These are phyloP conservation scores for Pseudomyrmex sp. DNA, from an alignment of 1,140 invertebrate genomes.

Conservation along the genomic window DNA sequence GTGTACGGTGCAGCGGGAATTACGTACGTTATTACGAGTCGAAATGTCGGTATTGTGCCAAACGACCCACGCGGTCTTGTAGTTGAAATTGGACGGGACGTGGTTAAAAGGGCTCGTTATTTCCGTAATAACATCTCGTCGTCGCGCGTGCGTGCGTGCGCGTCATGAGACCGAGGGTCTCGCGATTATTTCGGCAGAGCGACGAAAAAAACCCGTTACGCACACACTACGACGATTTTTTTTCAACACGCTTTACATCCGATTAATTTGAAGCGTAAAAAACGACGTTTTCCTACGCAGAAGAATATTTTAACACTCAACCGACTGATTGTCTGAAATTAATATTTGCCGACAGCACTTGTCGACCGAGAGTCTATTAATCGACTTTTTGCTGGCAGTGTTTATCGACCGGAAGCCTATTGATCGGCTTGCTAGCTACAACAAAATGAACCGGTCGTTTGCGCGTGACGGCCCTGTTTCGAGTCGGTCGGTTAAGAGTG, in stretches of 20 bases:
- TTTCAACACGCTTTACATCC: background rate
- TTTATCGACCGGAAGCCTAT: too few relatives aligned
- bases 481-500: too few relatives aligned
- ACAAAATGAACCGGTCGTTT: too few relatives aligned
- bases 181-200: conserved; percentile 15
- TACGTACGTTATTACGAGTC: conserved; percentile 52
- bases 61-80: conserved; percentile 54
- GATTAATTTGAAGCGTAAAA: conserved; percentile 30
- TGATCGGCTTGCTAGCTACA: too few relatives aligned
- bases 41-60: conserved; percentile 56
- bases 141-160: conserved; percentile 28
- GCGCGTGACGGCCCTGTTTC: too few relatives aligned
- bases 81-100: conserved; percentile 56
- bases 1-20: conserved; percentile 49
- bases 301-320: background rate
- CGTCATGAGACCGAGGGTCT: conserved; percentile 14
- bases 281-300: conserved; percentile 3
- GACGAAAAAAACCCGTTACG: conserved; percentile 19
- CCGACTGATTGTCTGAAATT: background rate
- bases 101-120: conserved; percentile 57
- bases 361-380: background rate
- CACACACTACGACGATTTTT: background rate
- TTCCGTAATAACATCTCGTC: conserved; percentile 57
- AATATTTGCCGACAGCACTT: background rate
- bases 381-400: too few relatives aligned